Percentiles rank a stretch among this genome's conserved stretches.
Evolutionary conservation across 2,888 invertebrate species (phyloP).

Genomic region (Nebria brevicollis): DNA sequence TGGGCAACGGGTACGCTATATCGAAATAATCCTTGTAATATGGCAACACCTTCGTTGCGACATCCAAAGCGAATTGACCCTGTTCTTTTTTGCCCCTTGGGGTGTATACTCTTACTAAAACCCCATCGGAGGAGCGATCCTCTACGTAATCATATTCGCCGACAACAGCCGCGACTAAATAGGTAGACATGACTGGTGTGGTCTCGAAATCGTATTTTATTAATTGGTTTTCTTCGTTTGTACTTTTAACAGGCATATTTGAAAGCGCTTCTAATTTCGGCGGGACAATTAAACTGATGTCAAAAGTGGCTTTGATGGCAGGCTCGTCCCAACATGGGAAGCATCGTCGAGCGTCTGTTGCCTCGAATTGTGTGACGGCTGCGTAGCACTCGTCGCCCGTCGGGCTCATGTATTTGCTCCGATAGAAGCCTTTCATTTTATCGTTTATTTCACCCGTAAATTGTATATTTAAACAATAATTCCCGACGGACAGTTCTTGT

Average conservation of each 20-base stretch:
- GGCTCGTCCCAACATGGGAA: constrained; percentile 99
- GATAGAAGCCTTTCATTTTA: constrained; percentile 95
- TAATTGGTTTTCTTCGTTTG: constrained; percentile 49
- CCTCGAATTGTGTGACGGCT: constrained; percentile 92
- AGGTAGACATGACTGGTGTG: constrained; percentile 95
- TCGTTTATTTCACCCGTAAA: constrained; percentile 91
- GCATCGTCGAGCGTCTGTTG: constrained; percentile 89
- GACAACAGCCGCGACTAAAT: constrained; percentile 91
- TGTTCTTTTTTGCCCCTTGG: constrained; percentile 93
- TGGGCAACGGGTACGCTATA: constrained; percentile 94
- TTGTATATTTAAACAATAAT: constrained; percentile 71
- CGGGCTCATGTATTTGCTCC: constrained; percentile 83
- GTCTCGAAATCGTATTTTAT: constrained; percentile 73
- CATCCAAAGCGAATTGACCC: constrained; percentile 90
- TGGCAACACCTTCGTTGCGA: constrained; percentile 90
- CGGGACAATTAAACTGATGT: constrained; percentile 86
- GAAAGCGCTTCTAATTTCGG: constrained; percentile 86
- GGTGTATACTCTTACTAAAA: constrained; percentile 83
- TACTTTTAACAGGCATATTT: constrained; percentile 81
- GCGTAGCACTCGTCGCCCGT: constrained; percentile 82
- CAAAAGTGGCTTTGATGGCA: constrained; percentile 93
- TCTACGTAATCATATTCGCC: constrained; percentile 96
- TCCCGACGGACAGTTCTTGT: constrained; percentile 68
- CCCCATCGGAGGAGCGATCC: constrained; percentile 82
- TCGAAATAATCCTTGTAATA: constrained; percentile 96